Evolutionary conservation across 92 coral and sea anemone species (phyloP), one percentile per base, ranked within the genome.

Genomic region (Nematostella vectensis): DNA sequence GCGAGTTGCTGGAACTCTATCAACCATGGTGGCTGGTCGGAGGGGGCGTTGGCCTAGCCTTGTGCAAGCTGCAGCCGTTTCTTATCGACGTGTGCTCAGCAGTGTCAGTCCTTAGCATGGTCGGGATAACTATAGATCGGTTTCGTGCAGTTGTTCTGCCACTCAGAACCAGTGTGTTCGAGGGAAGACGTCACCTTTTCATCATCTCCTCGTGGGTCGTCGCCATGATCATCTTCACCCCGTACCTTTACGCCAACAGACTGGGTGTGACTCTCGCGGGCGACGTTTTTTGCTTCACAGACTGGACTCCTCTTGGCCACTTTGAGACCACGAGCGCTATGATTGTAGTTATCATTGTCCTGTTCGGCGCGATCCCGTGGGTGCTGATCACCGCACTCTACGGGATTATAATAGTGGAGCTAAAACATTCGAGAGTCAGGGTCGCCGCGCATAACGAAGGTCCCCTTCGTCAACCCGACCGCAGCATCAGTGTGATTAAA

Each of bases 81-180:
- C 63, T 66, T 1, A 29, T 37, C 4, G 72, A 66, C 26, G 21
- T 55, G 11, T 55, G 59, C 27, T 48, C 45, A 18, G 62, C 38
- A 1, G 72, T 66, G 10, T 66, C 72, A 3, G 47, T 66, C 28
- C 61, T 66, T 0, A 55, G 62, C 29, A 39, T 66, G 36, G 13
- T 42, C 0, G 54, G 72, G 29, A 66, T 66, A 21, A 66, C 72
- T 20, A 43, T 66, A 12, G 72, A 66, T 44, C 72, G 72, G 12
- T 66, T 66, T 42, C 44, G 60, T 28, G 72, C 72, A 20, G 72
- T 66, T 13, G 45, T 55, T 47, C 11, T 47, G 20, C 72, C 72
- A 15, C 36, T 66, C 51, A 24, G 55, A 17, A 37, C 55, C 31
- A 54, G 23, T 4, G 25, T 42, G 4, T 36, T 66, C 3, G 72